These are phyloP conservation scores for Meda fulgida DNA, from an alignment of 2,797 vertebrate genomes.

Conservation along the genomic window DNA sequence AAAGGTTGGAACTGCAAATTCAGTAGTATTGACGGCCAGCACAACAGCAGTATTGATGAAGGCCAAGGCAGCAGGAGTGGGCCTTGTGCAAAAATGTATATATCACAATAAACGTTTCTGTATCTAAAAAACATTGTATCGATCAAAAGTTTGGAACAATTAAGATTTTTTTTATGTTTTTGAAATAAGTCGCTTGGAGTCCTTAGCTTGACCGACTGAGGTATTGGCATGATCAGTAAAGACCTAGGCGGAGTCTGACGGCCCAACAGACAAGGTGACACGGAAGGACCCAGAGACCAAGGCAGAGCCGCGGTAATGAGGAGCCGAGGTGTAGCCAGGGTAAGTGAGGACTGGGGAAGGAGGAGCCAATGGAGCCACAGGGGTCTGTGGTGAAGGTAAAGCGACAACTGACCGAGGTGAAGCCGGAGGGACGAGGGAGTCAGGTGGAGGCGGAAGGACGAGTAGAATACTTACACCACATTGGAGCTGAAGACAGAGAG, in stretches of 20 bases:
- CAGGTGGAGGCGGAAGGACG: background rate
- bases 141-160: background rate
- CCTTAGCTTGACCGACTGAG: no score
- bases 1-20: conserved; percentile 5
- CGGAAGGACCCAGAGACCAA: no score
- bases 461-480: background rate
- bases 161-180: no score
- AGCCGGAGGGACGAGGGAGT: background rate
- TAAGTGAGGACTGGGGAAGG: no score
- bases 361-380: background rate
- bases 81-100: background rate
- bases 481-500: background rate
- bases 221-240: no score
- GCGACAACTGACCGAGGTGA: background rate
- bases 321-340: no score
- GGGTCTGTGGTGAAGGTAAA: background rate
- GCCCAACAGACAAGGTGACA: no score
- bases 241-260: no score
- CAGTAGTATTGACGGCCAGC: conserved; percentile 1
- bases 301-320: no score
- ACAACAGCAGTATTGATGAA: background rate
- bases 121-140: background rate
- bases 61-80: background rate
- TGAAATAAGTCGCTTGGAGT: no score
- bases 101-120: background rate